These are phyloP conservation scores for Thereva unica DNA, from an alignment of 2,888 invertebrate species.

Conservation along the genomic window DNA sequence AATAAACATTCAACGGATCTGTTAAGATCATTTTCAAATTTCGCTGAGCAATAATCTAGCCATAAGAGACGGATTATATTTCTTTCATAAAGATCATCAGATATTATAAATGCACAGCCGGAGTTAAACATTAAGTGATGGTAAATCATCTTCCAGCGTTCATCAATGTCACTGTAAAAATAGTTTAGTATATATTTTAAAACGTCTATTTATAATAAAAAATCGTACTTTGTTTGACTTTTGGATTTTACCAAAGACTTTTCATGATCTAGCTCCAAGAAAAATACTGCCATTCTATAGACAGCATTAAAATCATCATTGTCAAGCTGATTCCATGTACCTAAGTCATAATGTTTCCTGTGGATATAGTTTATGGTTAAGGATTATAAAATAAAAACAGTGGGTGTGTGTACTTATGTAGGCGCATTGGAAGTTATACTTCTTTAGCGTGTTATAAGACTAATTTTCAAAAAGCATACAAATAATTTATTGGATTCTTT, in stretches of 20 bases:
- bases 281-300: conserved; percentile 48
- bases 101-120: conserved; percentile 45
- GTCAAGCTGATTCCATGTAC: conserved; percentile 47
- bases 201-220: not conserved
- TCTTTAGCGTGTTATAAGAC: too few species aligned
- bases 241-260: conserved; percentile 37
- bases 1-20: conserved; percentile 59
- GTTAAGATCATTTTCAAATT: conserved; percentile 61
- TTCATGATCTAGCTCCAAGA: conserved; percentile 48
- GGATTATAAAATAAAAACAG: not conserved
- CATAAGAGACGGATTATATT: conserved; percentile 62
- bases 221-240: conserved; percentile 40
- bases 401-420: too few species aligned
- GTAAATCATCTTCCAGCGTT: conserved; percentile 44
- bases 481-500: too few species aligned
- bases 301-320: conserved; percentile 46
- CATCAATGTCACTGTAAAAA: conserved; percentile 42
- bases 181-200: not conserved
- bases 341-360: conserved; percentile 47
- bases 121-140: conserved; percentile 45
- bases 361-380: not conserved
- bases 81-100: conserved; percentile 57
- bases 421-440: too few species aligned
- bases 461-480: too few species aligned
- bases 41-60: conserved; percentile 62